phyloP scores from a whole-genome alignment of 2,888 invertebrate species.

The Leptarthrus brevirostris region DNA sequence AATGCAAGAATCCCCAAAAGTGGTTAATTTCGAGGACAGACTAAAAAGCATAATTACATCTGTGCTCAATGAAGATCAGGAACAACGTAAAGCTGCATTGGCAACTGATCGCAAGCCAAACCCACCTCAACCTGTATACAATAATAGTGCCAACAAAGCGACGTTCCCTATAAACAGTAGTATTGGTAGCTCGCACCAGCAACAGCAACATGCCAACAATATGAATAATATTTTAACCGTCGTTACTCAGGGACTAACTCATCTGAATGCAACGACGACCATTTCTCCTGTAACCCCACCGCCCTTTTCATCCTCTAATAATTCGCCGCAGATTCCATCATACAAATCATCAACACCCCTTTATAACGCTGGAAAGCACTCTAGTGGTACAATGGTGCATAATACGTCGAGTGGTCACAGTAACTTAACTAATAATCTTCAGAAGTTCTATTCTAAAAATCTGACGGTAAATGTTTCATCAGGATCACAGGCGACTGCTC shows the following conservation, averaged over 20 bases:
- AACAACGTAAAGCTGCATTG: slow-evolving; percentile 65
- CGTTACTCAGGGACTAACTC: slow-evolving; percentile 65
- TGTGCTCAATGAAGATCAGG: slow-evolving; percentile 86
- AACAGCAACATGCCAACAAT: slow-evolving; percentile 57
- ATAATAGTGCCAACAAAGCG: slow-evolving; percentile 35
- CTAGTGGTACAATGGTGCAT: neutral
- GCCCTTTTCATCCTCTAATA: slow-evolving; percentile 57
- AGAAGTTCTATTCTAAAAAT: slow-evolving; percentile 54
- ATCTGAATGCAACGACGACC: slow-evolving; percentile 65
- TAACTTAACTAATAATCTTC: slow-evolving; percentile 47
- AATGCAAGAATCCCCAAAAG: slow-evolving; percentile 79
- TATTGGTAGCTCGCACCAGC: slow-evolving; percentile 45
- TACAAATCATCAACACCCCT: slow-evolving; percentile 49
- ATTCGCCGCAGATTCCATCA: slow-evolving; percentile 40
- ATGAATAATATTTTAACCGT: slow-evolving; percentile 64
- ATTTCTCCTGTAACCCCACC: slow-evolving; percentile 66
- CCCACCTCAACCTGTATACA: slow-evolving; percentile 57
- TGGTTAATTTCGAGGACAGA: slow-evolving; percentile 90
- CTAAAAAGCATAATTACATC: slow-evolving; percentile 88
- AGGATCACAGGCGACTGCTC: neutral
- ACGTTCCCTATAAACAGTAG: slow-evolving; percentile 51
- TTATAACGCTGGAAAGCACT: slow-evolving; percentile 45
- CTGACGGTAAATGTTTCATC: slow-evolving; percentile 51
- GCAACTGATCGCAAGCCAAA: slow-evolving; percentile 53
- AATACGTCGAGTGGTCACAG: neutral